These are phyloP conservation scores for Tauraco erythrolophus DNA, from an alignment of 2,113 vertebrate genomes.

Conservation along the genomic window DNA sequence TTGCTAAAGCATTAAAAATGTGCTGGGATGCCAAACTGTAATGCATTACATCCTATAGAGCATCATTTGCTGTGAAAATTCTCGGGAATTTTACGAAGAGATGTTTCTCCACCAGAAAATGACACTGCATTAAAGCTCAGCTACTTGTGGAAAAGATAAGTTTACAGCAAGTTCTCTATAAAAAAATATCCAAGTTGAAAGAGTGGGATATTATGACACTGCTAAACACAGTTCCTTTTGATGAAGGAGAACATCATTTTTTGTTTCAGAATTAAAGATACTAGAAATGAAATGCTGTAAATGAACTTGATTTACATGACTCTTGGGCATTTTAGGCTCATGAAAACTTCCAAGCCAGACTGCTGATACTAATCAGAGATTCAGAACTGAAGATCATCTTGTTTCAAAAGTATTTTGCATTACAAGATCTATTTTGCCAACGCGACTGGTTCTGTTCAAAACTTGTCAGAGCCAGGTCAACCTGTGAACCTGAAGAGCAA, in stretches of 20 bases:
- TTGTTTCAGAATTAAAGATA: neutral
- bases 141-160: neutral
- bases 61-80: neutral
- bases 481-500: neutral
- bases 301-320: neutral
- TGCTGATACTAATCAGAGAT: neutral
- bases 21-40: neutral
- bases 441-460: neutral
- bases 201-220: neutral
- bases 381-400: neutral
- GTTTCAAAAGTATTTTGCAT: neutral
- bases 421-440: neutral
- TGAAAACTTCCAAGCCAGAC: neutral
- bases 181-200: neutral
- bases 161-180: neutral
- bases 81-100: neutral
- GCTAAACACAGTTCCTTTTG: neutral
- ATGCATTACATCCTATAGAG: neutral
- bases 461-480: neutral
- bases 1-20: neutral
- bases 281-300: neutral
- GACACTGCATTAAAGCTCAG: neutral
- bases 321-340: neutral
- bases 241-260: neutral
- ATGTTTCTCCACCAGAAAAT: neutral